Evolutionary conservation across 2,797 vertebrate genomes (phyloP).

Genomic region (Taenioides sp.): DNA sequence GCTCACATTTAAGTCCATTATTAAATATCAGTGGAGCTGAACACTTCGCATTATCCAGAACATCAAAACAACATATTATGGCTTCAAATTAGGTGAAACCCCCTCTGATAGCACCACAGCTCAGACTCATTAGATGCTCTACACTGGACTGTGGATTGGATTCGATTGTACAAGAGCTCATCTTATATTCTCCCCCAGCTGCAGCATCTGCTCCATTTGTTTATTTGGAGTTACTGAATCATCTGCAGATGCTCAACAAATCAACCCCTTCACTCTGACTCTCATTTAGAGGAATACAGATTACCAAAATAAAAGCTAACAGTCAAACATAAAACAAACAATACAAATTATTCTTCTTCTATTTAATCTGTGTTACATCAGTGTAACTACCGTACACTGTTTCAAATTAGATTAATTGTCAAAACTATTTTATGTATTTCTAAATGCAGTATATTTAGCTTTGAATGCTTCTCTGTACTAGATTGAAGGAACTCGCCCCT

Average conservation of each 20-base stretch:
- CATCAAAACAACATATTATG: slow-evolving; percentile 2
- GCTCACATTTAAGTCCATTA: neutral
- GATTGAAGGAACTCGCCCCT: slow-evolving; percentile 3
- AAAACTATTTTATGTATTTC: neutral
- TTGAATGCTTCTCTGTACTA: neutral
- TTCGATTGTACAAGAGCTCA: slow-evolving; percentile 7
- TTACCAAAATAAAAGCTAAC: neutral
- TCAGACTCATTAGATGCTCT: slow-evolving; percentile 26
- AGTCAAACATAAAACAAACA: neutral
- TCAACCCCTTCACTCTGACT: slow-evolving; percentile 1
- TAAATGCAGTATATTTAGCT: neutral
- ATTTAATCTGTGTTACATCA: neutral
- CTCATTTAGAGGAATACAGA: neutral
- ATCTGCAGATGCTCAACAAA: neutral
- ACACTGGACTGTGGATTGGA: slow-evolving; percentile 17
- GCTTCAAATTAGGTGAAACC: slow-evolving; percentile 23
- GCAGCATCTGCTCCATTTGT: slow-evolving; percentile 7
- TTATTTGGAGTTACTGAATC: slow-evolving; percentile 6
- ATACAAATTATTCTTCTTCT: too few relatives aligned
- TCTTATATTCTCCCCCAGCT: neutral
- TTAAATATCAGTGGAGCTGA: slow-evolving; percentile 4
- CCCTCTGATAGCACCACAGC: slow-evolving; percentile 13
- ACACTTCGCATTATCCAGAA: slow-evolving; percentile 24
- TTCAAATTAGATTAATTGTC: neutral
- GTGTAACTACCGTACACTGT: neutral